Base-by-base conservation (phyloP, 53 echinoderm and acorn worm species). In the Holothuria scabra region DNA sequence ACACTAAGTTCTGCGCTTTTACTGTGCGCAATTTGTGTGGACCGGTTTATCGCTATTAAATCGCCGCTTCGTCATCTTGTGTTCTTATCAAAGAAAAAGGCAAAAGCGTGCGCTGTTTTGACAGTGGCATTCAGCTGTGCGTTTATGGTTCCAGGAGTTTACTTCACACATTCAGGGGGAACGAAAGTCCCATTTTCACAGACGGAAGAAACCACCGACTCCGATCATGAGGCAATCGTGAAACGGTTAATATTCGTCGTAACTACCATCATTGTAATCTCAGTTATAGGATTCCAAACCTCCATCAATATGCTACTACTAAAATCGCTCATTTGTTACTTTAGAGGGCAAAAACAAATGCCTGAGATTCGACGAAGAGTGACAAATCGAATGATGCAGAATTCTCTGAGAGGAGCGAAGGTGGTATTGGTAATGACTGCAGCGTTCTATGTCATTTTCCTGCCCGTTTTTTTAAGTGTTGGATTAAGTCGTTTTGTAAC, bases 1-100 rank as follows among this genome's bases (percentile, higher is more conserved):
- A 74, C 74, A 18, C 37, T 44, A 16, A 74, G 74, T 44, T 74
- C 74, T 12, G 74, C 48, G 6, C 48, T 41, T 41, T n/a, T 74
- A 30, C 12, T 74, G 74, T 30, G 21, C 12, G 10, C 48, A 22
- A 74, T 74, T 26, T 44, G 44, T 19, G 7, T 74, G 8, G 74
- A 74, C 46, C 16, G 74, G 24, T 74, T 74, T 48, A 12, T 41
- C 18, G 74, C 74, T 41, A 74, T 74, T 11, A 38, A 24, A 48
- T 21, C 38, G 37, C 74, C n/a, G n/a, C n/a, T n/a, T n/a, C n/a
- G n/a, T n/a, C n/a, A n/a, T n/a, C n/a, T n/a, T n/a, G n/a, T n/a
- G 44, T 14, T 48, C 48, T 74, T 74, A 13, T 46, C 74, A 6
- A 14, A 30, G 46, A 74, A 22, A 35, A 41, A 44, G 37, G 74